Percentiles rank a stretch among this genome's conserved stretches.
Evolutionary conservation across 2,797 vertebrate species (phyloP).

Genomic region (Crenichthys baileyi): DNA sequence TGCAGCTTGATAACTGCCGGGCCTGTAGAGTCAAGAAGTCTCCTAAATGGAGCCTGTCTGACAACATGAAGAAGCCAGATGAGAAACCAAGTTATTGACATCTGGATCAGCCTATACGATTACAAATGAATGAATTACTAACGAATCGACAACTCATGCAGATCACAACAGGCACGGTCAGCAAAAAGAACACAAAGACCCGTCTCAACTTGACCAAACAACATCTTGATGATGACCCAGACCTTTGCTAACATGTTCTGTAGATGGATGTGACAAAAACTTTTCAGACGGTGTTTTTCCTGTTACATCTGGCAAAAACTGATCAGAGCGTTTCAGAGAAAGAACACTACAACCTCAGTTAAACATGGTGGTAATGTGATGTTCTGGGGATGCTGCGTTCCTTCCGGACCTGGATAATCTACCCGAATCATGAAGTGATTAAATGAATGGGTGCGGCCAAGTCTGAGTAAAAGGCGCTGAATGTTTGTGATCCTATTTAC

Average conservation of each 20-base stretch:
- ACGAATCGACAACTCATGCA: not conserved
- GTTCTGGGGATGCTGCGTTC: not conserved
- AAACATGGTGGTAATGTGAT: not conserved
- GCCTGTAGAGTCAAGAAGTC: not conserved
- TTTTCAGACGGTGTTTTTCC: not conserved
- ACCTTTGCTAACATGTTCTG: not conserved
- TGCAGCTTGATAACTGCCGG: not conserved
- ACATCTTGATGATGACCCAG: too few species aligned
- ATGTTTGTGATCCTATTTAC: too few species aligned
- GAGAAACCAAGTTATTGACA: not conserved
- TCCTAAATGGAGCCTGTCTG: not conserved
- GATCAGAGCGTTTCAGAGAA: not conserved
- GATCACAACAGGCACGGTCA: not conserved
- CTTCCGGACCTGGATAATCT: not conserved
- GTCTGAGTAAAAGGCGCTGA: too few species aligned
- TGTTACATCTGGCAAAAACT: not conserved
- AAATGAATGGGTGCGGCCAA: too few species aligned
- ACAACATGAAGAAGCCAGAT: not conserved
- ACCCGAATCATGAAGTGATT: not conserved
- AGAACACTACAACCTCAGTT: not conserved
- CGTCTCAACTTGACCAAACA: not conserved
- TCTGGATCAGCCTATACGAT: not conserved
- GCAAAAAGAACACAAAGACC: not conserved
- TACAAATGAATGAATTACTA: not conserved
- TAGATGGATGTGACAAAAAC: not conserved